Percentiles rank a stretch among this genome's conserved stretches.
Conservation (phyloP, 2,888 invertebrate genomes). For the Megamerina dolium region DNA sequence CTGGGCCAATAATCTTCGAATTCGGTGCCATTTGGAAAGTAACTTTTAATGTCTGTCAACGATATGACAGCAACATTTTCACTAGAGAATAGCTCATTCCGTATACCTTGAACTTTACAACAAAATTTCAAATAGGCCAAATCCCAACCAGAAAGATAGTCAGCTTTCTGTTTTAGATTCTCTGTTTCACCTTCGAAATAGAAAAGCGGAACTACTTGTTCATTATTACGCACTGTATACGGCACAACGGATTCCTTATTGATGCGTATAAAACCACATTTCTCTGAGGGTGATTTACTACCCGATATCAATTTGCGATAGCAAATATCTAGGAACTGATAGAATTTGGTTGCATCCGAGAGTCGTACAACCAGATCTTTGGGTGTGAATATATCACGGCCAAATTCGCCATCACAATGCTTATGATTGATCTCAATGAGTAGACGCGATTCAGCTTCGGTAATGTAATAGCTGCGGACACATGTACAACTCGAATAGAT, state of each 20-base stretch:
- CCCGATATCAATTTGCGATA: constrained; percentile 72
- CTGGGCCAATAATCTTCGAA: constrained; percentile 93
- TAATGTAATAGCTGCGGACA: constrained; percentile 88
- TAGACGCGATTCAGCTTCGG: constrained; percentile 81
- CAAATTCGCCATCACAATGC: constrained; percentile 88
- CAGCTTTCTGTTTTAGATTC: constrained; percentile 79
- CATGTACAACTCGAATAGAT: constrained; percentile 87
- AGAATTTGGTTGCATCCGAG: constrained; percentile 83
- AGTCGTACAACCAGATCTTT: constrained; percentile 87
- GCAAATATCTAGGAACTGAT: constrained; percentile 83
- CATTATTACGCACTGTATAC: constrained; percentile 74
- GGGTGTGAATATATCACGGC: constrained; percentile 77
- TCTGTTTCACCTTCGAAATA: constrained; percentile 86
- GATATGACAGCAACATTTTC: constrained; percentile 88
- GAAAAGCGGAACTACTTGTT: constrained; percentile 86
- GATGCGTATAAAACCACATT: constrained; percentile 86
- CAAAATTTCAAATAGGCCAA: constrained; percentile 88
- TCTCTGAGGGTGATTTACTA: constrained; percentile 64
- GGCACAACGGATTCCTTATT: constrained; percentile 92
- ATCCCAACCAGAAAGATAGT: constrained; percentile 86
- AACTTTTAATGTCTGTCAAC: constrained; percentile 82
- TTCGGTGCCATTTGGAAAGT: constrained; percentile 81
- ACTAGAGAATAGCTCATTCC: constrained; percentile 85
- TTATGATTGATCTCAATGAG: constrained; percentile 88
- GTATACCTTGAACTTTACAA: constrained; percentile 88